These are phyloP conservation scores for Drosophila sproati DNA, from an alignment of 1,140 invertebrate species.

Conservation along the genomic window DNA sequence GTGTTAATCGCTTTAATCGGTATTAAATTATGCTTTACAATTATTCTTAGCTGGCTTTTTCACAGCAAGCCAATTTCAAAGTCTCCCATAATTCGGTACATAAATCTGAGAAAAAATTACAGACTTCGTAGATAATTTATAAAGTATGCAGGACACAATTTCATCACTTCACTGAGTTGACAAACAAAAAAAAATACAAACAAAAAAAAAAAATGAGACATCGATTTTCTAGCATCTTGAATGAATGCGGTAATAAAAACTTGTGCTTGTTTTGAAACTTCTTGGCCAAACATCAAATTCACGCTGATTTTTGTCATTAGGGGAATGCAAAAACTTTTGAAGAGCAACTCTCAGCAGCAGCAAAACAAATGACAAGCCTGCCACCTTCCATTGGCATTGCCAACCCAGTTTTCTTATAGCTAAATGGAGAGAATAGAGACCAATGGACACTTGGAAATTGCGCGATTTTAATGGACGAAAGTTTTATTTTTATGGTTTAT, in stretches of 20 bases:
- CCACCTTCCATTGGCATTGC: background rate
- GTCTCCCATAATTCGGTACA: too few species aligned
- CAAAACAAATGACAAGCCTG: conserved; percentile 44
- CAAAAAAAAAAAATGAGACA: background rate
- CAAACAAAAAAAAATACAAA: too few species aligned
- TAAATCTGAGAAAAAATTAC: too few species aligned
- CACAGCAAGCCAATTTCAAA: too few species aligned
- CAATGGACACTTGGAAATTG: conserved; percentile 65
- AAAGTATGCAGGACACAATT: too few species aligned
- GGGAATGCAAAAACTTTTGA: conserved; percentile 64
- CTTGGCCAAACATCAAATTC: conserved; percentile 71
- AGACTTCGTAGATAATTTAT: too few species aligned
- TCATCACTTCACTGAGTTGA: too few species aligned
- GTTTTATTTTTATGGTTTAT: conserved; percentile 83
- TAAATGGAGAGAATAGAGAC: conserved; percentile 19
- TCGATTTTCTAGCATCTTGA: conserved; percentile 8
- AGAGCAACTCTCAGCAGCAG: conserved; percentile 52
- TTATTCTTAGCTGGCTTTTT: too few species aligned
- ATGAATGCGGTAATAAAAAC: conserved; percentile 26
- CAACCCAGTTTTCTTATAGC: background rate
- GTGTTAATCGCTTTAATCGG: too few species aligned
- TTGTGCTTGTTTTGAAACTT: conserved; percentile 42
- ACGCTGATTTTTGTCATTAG: conserved; percentile 80
- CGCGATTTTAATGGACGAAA: conserved; percentile 80
- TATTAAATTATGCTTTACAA: too few species aligned